phyloP scores from a whole-genome alignment of 2,113 vertebrate species.

The Equus przewalskii region DNA sequence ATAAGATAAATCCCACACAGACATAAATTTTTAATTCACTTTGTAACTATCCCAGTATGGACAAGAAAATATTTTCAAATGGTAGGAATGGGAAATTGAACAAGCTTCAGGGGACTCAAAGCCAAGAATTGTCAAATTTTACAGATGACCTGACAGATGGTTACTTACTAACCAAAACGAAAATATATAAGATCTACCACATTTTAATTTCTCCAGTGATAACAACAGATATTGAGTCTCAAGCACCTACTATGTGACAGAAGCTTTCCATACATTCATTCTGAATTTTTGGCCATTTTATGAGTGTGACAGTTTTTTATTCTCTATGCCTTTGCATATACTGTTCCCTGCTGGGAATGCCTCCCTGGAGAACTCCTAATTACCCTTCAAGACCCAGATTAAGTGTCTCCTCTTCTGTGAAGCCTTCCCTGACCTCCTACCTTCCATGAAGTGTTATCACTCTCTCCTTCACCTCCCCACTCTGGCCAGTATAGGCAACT shows the following conservation, averaged over 20 bases:
- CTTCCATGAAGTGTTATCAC: rapidly evolving
- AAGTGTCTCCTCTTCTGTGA: background rate
- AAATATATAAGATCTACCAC: background rate
- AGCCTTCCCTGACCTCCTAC: background rate
- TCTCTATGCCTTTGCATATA: background rate
- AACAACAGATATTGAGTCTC: background rate
- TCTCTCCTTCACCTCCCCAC: background rate
- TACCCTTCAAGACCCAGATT: background rate
- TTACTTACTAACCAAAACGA: background rate
- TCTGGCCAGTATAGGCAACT: rapidly evolving
- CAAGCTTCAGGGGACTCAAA: background rate
- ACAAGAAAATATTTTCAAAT: background rate
- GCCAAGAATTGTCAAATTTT: background rate
- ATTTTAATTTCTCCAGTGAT: background rate
- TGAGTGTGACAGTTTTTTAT: background rate
- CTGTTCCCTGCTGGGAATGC: background rate
- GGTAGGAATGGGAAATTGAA: background rate
- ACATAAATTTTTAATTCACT: background rate
- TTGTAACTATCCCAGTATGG: background rate
- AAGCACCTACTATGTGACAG: background rate
- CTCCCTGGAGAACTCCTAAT: background rate
- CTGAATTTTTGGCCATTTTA: background rate
- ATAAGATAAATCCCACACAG: background rate
- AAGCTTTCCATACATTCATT: background rate
- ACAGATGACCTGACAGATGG: background rate